These are phyloP conservation scores for Andrena marginata DNA, from an alignment of 2,888 invertebrate genomes.

Conservation along the genomic window DNA sequence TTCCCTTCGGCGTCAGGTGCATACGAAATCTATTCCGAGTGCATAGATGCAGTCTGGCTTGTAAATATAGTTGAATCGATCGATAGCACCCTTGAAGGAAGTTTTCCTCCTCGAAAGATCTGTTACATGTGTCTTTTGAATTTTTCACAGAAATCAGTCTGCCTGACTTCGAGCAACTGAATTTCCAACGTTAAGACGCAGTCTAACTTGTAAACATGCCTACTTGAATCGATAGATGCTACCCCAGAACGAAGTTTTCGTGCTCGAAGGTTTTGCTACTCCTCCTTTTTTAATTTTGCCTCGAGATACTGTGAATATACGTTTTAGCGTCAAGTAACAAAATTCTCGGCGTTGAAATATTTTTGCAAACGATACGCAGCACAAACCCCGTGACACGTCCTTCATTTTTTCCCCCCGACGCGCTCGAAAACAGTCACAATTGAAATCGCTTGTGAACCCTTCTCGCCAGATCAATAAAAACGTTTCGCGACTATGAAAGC, in stretches of 20 bases:
- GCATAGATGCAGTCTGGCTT: not conserved
- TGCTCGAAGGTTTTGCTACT: not conserved
- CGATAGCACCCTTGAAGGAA: not conserved
- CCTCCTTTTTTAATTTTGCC: not conserved
- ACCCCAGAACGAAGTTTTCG: not conserved
- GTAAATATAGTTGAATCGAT: not conserved
- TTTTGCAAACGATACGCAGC: no score
- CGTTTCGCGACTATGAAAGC: not conserved
- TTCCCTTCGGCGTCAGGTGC: constrained; percentile 30
- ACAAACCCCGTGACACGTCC: no score
- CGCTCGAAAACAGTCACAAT: no score
- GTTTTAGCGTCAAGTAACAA: no score
- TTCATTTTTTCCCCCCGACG: no score
- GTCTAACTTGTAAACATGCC: not conserved
- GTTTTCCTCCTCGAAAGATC: not conserved
- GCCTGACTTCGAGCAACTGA: not conserved
- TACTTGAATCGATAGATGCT: not conserved
- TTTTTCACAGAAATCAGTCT: not conserved
- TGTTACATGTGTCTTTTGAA: not conserved
- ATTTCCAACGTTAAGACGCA: not conserved
- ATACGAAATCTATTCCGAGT: constrained; percentile 28
- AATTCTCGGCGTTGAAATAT: no score
- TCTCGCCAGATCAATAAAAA: constrained; percentile 13
- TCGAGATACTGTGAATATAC: no score
- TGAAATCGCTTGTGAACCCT: no score